Conservation (phyloP, 2,113 vertebrate species). For the Anolis carolinensis region DNA sequence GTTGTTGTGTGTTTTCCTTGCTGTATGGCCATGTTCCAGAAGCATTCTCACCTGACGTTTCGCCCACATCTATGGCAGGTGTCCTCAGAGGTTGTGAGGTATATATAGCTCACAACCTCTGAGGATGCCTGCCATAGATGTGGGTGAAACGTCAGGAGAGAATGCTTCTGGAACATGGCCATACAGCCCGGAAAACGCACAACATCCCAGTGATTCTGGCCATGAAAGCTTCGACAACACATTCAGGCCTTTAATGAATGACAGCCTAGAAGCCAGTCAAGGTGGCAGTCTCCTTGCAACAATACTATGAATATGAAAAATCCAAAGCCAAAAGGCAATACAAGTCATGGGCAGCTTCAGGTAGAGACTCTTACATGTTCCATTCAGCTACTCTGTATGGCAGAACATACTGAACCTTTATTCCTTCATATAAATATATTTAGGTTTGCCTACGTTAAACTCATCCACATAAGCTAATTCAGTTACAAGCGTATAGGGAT, state of each 20-base stretch:
- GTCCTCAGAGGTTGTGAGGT: no score
- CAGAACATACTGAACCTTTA: constrained; percentile 1
- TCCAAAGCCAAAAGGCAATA: neutral
- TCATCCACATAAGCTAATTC: neutral
- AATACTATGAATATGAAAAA: neutral
- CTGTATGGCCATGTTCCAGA: no score
- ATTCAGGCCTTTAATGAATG: neutral
- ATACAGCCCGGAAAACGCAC: no score
- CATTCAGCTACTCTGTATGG: constrained; percentile 15
- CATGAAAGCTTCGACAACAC: no score
- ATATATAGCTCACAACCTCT: no score
- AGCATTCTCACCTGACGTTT: no score
- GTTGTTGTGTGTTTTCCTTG: no score
- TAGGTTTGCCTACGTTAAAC: neutral
- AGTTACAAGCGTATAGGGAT: neutral
- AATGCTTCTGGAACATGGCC: no score
- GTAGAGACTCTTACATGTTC: neutral
- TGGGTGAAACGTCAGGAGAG: no score
- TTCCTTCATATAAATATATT: neutral
- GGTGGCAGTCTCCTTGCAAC: neutral
- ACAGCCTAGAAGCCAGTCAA: neutral
- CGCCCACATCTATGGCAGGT: no score
- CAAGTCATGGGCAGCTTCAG: neutral
- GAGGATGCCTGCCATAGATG: no score
- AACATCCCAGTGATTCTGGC: no score